phyloP scores from a whole-genome alignment of 2,797 vertebrate species.

The Macrochelys suwanniensis region DNA sequence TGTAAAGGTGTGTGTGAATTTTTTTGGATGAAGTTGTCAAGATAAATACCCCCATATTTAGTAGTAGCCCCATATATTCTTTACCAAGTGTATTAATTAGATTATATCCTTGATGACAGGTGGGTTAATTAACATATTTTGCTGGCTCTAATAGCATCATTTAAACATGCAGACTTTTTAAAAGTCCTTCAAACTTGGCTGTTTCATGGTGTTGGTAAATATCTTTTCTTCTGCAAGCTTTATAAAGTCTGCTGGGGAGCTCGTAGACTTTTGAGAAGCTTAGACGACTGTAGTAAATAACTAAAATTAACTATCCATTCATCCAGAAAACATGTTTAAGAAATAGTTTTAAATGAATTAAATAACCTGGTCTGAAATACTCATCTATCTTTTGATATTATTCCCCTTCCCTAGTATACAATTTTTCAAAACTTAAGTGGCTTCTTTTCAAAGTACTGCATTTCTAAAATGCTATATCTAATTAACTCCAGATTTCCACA shows the following conservation, averaged over 20 bases:
- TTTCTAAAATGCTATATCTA: background rate
- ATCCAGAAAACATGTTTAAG: background rate
- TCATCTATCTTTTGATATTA: background rate
- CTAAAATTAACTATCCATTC: background rate
- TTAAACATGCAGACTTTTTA: background rate
- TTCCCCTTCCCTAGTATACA: background rate
- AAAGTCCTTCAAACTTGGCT: background rate
- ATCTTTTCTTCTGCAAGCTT: background rate
- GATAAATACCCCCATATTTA: background rate
- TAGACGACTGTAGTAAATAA: background rate
- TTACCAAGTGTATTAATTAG: background rate
- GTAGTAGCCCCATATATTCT: background rate
- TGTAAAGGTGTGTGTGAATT: background rate
- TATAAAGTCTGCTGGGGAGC: too few relatives aligned
- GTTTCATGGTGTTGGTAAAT: background rate
- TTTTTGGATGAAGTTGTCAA: background rate
- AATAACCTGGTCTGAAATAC: too few relatives aligned
- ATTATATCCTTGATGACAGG: background rate
- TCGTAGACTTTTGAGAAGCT: background rate
- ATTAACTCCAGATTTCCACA: background rate
- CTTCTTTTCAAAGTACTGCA: background rate
- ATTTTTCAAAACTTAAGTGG: background rate
- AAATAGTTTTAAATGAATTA: background rate
- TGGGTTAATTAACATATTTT: background rate
- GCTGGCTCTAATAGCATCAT: background rate